Evolutionary conservation across 2,113 vertebrate genomes (phyloP).

Genomic region (Oreochromis aureus): DNA sequence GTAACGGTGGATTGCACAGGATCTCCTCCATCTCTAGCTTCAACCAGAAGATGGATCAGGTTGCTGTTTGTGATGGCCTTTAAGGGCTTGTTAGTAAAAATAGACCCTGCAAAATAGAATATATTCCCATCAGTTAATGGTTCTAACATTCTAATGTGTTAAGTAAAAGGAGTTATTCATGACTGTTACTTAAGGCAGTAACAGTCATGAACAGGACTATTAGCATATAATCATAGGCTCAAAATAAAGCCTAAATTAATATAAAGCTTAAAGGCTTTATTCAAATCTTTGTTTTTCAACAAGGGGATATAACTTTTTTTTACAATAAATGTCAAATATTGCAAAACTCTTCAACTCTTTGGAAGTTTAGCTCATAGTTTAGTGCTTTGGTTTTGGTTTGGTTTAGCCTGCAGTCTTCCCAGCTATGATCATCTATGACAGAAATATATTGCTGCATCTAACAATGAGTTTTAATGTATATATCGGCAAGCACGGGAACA

Average conservation of each 20-base stretch:
- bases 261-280: background rate
- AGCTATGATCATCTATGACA: background rate
- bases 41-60: constrained; percentile 76
- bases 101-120: constrained; percentile 73
- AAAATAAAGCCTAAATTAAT: background rate
- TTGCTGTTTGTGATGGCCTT: constrained; percentile 60
- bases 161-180: background rate
- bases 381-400: background rate
- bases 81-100: constrained; percentile 74
- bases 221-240: background rate
- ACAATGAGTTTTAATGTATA: background rate
- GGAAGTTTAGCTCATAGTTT: background rate
- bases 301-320: no score
- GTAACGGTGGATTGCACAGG: constrained; percentile 73
- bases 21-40: constrained; percentile 81
- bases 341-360: background rate
- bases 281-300: background rate
- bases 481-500: background rate
- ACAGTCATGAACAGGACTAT: background rate
- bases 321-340: background rate
- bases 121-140: background rate
- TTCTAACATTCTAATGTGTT: background rate
- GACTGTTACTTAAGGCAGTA: background rate
- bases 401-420: background rate
- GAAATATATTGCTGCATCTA: background rate